Evolutionary conservation across 1,140 invertebrate genomes (phyloP).

Genomic region (Ostrea edulis): DNA sequence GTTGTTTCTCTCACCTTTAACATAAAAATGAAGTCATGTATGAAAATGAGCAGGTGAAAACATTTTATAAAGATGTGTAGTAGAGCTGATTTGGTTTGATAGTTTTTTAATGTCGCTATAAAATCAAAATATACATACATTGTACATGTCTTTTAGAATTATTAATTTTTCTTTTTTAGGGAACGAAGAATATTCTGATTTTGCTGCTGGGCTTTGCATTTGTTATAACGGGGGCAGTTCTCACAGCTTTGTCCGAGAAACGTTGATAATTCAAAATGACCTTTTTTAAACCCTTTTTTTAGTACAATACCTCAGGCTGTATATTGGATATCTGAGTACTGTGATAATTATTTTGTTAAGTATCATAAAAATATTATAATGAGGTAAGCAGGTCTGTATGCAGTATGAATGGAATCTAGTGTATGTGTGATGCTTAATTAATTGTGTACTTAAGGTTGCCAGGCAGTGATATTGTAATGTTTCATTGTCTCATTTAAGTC

Average conservation of each 20-base stretch:
- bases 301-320: neutral
- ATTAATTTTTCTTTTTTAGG: slow-evolving; percentile 66
- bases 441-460: too few species aligned
- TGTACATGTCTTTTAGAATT: neutral
- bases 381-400: too few species aligned
- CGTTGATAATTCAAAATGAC: neutral
- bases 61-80: too few species aligned
- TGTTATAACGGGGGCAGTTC: slow-evolving; percentile 68
- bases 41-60: too few species aligned
- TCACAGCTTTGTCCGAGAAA: slow-evolving; percentile 69
- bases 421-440: too few species aligned
- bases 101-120: too few species aligned
- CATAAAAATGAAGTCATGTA: too few species aligned
- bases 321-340: neutral
- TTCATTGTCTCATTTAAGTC: too few species aligned
- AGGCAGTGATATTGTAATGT: too few species aligned
- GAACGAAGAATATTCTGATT: slow-evolving; percentile 69
- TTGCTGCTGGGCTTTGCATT: slow-evolving; percentile 68
- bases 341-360: neutral
- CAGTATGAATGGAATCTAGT: too few species aligned
- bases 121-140: neutral
- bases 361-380: neutral
- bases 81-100: too few species aligned
- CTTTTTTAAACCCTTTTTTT: neutral
- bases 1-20: too few species aligned